Base-by-base conservation (phyloP, 2,113 vertebrate species). In the Pipa parva region DNA sequence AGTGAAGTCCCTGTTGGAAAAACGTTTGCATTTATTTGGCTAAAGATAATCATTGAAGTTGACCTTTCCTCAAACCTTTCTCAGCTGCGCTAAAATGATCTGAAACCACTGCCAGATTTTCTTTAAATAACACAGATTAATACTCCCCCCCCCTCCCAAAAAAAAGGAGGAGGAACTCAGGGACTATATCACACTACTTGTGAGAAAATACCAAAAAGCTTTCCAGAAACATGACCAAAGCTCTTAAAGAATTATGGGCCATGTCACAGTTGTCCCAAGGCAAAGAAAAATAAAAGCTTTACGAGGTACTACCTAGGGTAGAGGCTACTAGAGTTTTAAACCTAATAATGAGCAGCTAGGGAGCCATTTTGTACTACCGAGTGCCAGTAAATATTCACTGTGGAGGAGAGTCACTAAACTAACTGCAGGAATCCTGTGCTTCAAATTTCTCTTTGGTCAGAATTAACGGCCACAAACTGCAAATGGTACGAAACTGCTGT, bases 51-150 rank as follows among this genome's bases (percentile, higher is more conserved):
- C 83, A 79, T 8, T 82, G 83, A 83, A 84, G 88, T 81, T 85
- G 84, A 89, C 83, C 83, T 89, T 87, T 85, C 81, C 79, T 72
- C 76, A 86, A 81, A 84, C 79, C 74, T 74, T 84, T 83, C 78
- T 83, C 77, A 78, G 82, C 66, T 73, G 82, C 74, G 83, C 80
- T 80, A 81, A 87, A 88, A 87, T 85, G 76, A 87, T 83, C 78
- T 84, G 80, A 83, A 88, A 85, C 77, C 80, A 82, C 77, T 83
- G 77, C 83, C 82, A 85, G 82, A 81, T 80, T 84, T 77, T 81
- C 76, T 82, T 86, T 84, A 85, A 86, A 81, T 81, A 86, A 84
- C 79, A 85, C 82, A 84, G 83, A 72, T 85, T 79, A 83, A 82
- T n/a, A n/a, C n/a, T n/a, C n/a, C n/a, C n/a, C 33, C 9, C 33